Percentiles rank a stretch among this genome's conserved stretches.
phyloP scores from a whole-genome alignment of 2,888 invertebrate genomes.

The Trachelus tabidus region DNA sequence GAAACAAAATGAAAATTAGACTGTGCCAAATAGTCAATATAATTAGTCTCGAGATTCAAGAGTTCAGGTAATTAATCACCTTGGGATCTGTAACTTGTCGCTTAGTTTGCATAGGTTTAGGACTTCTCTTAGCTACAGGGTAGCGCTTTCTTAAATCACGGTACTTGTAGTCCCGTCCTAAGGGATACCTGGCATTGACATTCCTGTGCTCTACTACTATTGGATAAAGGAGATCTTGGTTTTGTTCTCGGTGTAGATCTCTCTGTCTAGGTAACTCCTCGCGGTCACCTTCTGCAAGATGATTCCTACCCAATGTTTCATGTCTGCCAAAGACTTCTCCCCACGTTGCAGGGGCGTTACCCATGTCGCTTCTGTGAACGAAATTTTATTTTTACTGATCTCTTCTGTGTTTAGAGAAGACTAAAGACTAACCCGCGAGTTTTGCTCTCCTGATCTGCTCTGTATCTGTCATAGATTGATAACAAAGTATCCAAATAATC shows the following conservation, averaged over 20 bases:
- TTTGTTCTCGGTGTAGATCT: conserved; percentile 29
- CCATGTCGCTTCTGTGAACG: neutral
- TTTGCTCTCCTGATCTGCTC: conserved; percentile 36
- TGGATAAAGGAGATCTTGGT: conserved; percentile 40
- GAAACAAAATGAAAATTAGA: neutral
- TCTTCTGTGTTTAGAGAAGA: neutral
- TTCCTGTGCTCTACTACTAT: conserved; percentile 46
- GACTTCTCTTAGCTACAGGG: conserved; percentile 57
- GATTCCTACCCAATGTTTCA: conserved; percentile 19
- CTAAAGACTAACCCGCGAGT: conserved; percentile 37
- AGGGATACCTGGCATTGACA: conserved; percentile 54
- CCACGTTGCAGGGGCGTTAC: conserved; percentile 23
- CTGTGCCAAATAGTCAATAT: neutral
- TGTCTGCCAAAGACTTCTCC: conserved; percentile 38
- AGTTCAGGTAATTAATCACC: conserved; percentile 33
- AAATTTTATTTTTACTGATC: neutral
- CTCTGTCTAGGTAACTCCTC: neutral
- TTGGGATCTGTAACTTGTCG: conserved; percentile 57
- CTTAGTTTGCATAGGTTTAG: conserved; percentile 45
- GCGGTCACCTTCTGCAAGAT: neutral
- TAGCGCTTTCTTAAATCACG: conserved; percentile 48
- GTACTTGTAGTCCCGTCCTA: conserved; percentile 48
- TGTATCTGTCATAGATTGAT: conserved; percentile 42
- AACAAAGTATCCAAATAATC: conserved; percentile 42
- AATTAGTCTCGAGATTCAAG: neutral